phyloP scores from a whole-genome alignment of 2,888 invertebrate genomes.

The Galerucella calmariensis region DNA sequence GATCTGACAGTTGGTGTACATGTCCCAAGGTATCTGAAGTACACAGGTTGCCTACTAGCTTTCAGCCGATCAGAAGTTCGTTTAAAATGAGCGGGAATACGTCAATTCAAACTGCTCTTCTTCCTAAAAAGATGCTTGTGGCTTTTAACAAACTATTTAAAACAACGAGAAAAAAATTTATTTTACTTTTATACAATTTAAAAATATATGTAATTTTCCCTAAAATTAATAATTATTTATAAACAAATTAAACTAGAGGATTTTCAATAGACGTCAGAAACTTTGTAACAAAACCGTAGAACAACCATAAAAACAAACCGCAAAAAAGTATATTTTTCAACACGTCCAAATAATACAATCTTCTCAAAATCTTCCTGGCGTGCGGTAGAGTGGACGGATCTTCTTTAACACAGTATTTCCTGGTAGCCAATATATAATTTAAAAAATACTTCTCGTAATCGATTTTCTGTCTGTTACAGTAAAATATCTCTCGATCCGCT shows the following conservation, averaged over 20 bases:
- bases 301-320: constrained; percentile 53
- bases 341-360: constrained; percentile 63
- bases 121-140: too few species aligned
- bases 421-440: constrained; percentile 83
- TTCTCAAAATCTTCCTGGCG: constrained; percentile 72
- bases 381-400: constrained; percentile 80
- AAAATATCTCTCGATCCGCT: constrained; percentile 72
- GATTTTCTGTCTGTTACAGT: constrained; percentile 67
- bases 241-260: constrained; percentile 14
- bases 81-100: too few species aligned
- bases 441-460: constrained; percentile 75
- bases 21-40: too few species aligned
- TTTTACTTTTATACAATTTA: neutral
- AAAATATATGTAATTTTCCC: neutral
- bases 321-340: constrained; percentile 56
- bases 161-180: too few species aligned
- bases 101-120: too few species aligned
- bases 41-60: too few species aligned
- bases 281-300: constrained; percentile 39
- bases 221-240: constrained; percentile 12
- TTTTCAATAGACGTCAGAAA: constrained; percentile 29
- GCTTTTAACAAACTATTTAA: too few species aligned
- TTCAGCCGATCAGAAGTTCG: too few species aligned
- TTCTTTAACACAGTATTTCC: constrained; percentile 87
- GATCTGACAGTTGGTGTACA: too few species aligned